Evolutionary conservation across 2,888 invertebrate species (phyloP).

Genomic region (Eupeodes luniger): DNA sequence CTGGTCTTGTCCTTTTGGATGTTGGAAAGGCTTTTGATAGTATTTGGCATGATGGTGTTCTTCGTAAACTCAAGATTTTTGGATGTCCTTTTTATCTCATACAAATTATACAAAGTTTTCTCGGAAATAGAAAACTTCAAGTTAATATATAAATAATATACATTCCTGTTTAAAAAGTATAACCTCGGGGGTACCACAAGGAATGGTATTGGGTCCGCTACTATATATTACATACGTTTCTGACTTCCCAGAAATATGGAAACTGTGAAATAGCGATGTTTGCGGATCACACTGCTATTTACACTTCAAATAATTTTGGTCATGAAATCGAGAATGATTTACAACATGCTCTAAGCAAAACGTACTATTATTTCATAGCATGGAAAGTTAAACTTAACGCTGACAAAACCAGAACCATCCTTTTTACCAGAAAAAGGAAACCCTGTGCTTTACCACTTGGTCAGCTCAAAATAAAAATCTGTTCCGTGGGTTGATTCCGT

Average conservation of each 20-base stretch:
- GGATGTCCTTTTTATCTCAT: constrained; percentile 6
- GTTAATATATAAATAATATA: background rate
- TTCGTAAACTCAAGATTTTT: background rate
- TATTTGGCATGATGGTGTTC: too few relatives aligned
- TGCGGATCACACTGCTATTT: constrained; percentile 32
- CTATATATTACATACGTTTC: background rate
- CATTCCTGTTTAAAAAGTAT: background rate
- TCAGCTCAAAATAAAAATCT: too few relatives aligned
- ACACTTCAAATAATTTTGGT: too few relatives aligned
- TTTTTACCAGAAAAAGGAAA: too few relatives aligned
- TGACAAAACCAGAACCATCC: too few relatives aligned
- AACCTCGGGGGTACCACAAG: constrained; percentile 19
- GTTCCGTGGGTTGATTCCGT: too few relatives aligned
- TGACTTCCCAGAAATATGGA: constrained; percentile 13
- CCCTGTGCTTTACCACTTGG: too few relatives aligned
- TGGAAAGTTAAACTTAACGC: too few relatives aligned
- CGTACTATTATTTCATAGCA: too few relatives aligned
- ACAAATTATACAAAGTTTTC: background rate
- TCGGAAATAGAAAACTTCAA: background rate
- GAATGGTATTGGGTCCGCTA: constrained; percentile 1
- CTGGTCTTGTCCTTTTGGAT: too few relatives aligned
- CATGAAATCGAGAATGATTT: background rate
- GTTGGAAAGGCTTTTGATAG: too few relatives aligned
- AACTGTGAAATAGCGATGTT: constrained; percentile 45
- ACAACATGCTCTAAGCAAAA: background rate